Evolutionary conservation across 30 jellyfish, hydroid and myxozoan genomes (phyloP).

Genomic region (Sanderia malayensis): DNA sequence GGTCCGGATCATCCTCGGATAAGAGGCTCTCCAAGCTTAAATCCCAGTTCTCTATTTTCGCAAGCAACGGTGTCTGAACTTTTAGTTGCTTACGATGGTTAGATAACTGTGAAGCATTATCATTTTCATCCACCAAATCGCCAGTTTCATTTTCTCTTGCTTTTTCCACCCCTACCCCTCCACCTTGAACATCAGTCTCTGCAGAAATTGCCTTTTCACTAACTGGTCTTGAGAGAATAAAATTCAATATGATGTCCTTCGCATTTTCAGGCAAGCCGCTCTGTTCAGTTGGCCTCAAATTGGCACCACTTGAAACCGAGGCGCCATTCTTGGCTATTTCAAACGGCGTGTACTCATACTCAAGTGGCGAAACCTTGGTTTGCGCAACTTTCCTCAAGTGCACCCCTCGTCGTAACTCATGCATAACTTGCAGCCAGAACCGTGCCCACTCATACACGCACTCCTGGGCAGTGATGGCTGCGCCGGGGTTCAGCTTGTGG

Average conservation of each 20-base stretch:
- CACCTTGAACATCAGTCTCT: not conserved
- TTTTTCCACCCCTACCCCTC: not conserved
- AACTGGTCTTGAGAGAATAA: conserved; percentile 34
- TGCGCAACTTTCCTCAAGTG: conserved; percentile 53
- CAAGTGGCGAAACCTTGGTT: conserved; percentile 23
- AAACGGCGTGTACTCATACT: conserved; percentile 51
- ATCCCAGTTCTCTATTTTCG: conserved; percentile 44
- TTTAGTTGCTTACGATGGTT: conserved; percentile 40
- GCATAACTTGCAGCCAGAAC: conserved; percentile 88
- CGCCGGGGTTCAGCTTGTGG: conserved; percentile 42
- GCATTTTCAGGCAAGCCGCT: conserved; percentile 65
- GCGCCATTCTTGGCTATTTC: conserved; percentile 29
- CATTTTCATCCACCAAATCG: not conserved
- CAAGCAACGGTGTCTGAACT: conserved; percentile 40
- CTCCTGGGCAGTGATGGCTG: conserved; percentile 60
- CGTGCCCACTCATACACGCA: conserved; percentile 91
- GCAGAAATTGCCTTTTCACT: not conserved
- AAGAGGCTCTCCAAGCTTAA: conserved; percentile 51
- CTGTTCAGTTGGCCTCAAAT: conserved; percentile 6
- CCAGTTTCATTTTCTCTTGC: not conserved
- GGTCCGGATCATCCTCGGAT: conserved; percentile 24
- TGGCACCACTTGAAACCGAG: not conserved
- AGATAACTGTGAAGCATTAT: not conserved
- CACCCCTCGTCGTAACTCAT: conserved; percentile 76
- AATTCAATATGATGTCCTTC: conserved; percentile 44